Evolutionary conservation across 2,888 invertebrate species (phyloP), one percentile per base, ranked within the genome.

Genomic region (Caenorhabditis sp.): DNA sequence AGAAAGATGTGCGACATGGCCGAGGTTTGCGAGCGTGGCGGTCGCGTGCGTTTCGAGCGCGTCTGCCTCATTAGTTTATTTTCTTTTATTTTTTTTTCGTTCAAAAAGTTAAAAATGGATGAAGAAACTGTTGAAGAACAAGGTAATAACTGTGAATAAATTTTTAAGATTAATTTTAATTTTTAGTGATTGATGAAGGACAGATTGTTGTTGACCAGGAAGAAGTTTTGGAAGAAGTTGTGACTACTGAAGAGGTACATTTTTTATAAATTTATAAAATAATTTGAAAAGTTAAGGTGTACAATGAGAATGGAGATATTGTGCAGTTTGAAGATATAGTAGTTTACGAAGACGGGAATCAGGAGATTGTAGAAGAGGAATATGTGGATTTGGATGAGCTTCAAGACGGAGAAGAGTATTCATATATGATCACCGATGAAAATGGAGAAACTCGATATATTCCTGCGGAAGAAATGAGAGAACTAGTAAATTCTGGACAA

Each of bases 41-140:
- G 21, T 25, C 26, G 56, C 56, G 56, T 56, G 26, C 53, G 61
- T 65, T 67, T 59, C 17, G 70, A 67, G 63, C 70, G 67, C 63
- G 63, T 63, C 70, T 71, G 67, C 70, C 63, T n/a, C 67, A 52
- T 59, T 17, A 21, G 8, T 3, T 12, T 23, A 23, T 56, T 56
- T 26, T 26, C 26, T 26, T n/a, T 2, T 8, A 14, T 17, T 26
- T 26, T 56, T 26, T 56, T 56, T 56, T 53, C 12, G 17, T 26
- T 8, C 4, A 17, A 23, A 17, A 56, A 56, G 1, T 56, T 4
- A 4, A 17, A 56, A 56, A 56, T 56, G 56, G 56, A 56, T 17
- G 26, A 26, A 56, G 26, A 25, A 26, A 56, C 17, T 25, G 56
- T 26, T 14, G 56, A 56, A 17, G 23, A 56, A 4, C 26, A 56